Evolutionary conservation across 37 sponge, comb jelly and placozoan genomes (phyloP).

Genomic region (Lycopodina hypogea): DNA sequence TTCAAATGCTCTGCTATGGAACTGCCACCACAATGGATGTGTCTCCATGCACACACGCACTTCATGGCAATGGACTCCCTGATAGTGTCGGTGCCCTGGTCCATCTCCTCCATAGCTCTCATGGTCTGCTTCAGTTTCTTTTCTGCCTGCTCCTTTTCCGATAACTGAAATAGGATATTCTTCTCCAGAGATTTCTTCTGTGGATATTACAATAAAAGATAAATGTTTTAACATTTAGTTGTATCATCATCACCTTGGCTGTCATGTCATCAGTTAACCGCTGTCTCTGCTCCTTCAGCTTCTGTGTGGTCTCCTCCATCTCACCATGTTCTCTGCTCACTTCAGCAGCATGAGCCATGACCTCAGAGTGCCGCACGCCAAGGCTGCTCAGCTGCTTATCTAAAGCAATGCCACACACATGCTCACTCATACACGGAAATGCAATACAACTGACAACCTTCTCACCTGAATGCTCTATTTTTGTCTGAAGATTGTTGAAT

Average conservation of each 20-base stretch:
- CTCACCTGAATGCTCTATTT: no score
- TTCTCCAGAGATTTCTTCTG: neutral
- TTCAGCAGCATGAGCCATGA: neutral
- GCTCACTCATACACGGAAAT: no score
- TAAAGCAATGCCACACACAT: neutral
- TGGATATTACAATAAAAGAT: neutral
- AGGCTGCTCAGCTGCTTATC: neutral
- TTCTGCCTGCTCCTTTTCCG: neutral
- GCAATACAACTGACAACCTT: neutral
- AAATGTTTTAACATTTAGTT: neutral
- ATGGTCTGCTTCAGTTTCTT: slow-evolving; percentile 22
- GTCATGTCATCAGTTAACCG: neutral
- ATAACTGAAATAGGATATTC: neutral
- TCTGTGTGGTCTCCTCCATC: neutral
- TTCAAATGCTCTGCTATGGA: neutral
- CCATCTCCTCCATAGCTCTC: slow-evolving; percentile 16
- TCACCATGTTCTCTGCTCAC: neutral
- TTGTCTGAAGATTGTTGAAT: no score
- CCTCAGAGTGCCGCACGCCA: neutral
- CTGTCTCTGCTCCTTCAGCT: neutral
- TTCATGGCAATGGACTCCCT: slow-evolving; percentile 22
- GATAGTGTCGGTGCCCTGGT: slow-evolving; percentile 27
- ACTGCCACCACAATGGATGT: neutral
- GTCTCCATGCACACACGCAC: slow-evolving; percentile 13
- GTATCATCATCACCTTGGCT: neutral